Evolutionary conservation across 2,888 invertebrate genomes (phyloP), one percentile per base, ranked within the genome.

Genomic region (Ochlodes sylvanus): DNA sequence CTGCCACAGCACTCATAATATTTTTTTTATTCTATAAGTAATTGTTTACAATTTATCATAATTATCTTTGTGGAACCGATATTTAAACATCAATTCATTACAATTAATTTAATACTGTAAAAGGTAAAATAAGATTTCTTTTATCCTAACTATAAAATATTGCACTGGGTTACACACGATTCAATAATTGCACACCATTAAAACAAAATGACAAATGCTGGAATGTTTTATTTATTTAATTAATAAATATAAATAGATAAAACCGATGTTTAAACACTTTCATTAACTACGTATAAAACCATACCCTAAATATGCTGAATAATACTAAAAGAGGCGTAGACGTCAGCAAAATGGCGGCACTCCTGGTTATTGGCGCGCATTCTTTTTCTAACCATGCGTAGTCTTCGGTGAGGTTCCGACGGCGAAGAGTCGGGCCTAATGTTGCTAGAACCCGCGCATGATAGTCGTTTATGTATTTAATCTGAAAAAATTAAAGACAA

Each of bases 401-500:
- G 70, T 90, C 92, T 0, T 82, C 80, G 0, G 14, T 1, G 0
- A 91, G 73, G 0, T 80, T 80, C 0, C 90, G 80, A 1, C 73
- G 14, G 52, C 77, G 70, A 9, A 93, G 70, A 0, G 86, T 72
- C 0, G 89, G 87, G 0, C 88, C 87, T 5, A 92, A 62, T 0
- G 84, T 86, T 1, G 76, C 75, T 2, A 87, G 52, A 0, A 93
- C 92, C 0, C 86, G 76, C 21, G 76, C 72, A 71, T 93, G 92
- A 70, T 93, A 93, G 0, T 76, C 71, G 61, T 92, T 92, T 0
- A 86, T 73, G 71, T 89, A 90, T 0, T 77, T 69, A 1, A 92
- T 44, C 92, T 92, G 82, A 32, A 69, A 73, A 56, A 14, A 42
- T 6, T 19, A 41, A 7, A 5, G 5, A 4, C 5, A 27, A 27